These are phyloP conservation scores for Cephalopachus bancanus DNA, from an alignment of 2,797 vertebrate genomes.

Conservation along the genomic window DNA sequence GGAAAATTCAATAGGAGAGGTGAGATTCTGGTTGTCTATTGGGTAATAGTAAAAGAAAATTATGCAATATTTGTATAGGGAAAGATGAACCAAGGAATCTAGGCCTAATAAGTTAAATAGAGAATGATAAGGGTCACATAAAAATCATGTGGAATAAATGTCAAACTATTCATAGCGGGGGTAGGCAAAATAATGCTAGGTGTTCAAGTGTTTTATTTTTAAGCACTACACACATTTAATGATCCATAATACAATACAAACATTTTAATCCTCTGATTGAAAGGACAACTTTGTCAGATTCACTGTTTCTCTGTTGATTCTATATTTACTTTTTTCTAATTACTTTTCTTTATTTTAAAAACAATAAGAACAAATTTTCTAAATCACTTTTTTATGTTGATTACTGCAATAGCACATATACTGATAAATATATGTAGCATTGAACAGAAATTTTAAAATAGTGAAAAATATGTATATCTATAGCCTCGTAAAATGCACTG, in stretches of 20 bases:
- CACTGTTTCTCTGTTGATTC: neutral
- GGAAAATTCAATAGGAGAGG: neutral
- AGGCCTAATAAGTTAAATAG: neutral
- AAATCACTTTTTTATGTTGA: neutral
- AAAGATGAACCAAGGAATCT: neutral
- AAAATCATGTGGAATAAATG: conserved; percentile 33
- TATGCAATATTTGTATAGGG: neutral
- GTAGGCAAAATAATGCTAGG: neutral
- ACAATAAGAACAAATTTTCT: neutral
- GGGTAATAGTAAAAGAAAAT: conserved; percentile 17
- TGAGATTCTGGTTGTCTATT: neutral
- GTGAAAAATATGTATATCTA: neutral
- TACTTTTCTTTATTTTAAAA: neutral
- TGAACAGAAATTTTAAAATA: neutral
- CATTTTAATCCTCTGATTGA: neutral
- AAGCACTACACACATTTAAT: neutral
- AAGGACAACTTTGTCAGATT: neutral
- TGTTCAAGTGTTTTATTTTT: neutral
- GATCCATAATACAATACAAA: neutral
- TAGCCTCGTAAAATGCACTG: neutral
- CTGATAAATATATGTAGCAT: neutral
- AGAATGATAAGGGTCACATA: neutral
- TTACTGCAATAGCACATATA: neutral
- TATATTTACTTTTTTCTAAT: neutral
- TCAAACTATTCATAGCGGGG: neutral